Base-by-base conservation (phyloP, 2,888 invertebrate species). In the Leptopilina drosophilae region DNA sequence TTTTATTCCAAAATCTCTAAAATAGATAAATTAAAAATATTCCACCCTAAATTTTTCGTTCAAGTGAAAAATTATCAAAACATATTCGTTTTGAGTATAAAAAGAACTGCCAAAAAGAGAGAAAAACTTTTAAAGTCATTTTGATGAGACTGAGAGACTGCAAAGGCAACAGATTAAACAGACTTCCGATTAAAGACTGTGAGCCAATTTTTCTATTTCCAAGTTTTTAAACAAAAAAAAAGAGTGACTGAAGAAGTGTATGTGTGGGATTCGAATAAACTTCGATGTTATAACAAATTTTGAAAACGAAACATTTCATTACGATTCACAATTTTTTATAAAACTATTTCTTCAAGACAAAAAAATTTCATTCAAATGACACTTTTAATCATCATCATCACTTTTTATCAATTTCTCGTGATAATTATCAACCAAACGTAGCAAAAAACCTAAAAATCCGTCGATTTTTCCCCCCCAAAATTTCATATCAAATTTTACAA, bases 131-230 rank as follows among this genome's bases (percentile, higher is more conserved):
- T 40, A 56, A 40, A 59, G 64, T 65, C 33, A 65, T 77, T 26
- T 64, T 26, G n/a, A 33, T 56, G 76, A 80, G 82, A 82, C 81
- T 79, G 81, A 81, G 73, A 81, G 77, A 79, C 80, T 77, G 80
- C 81, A 79, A 66, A 76, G 78, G 66, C 76, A 78, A 78, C 67
- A 56, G 76, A 76, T 76, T 42, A 76, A 67, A 78, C 76, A 53
- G 80, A 83, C 83, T 86, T 85, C 84, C 84, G 82, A 84, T 81
- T 78, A 87, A 33, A 87, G 86, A 85, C 85, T 87, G 87, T 83
- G 82, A 84, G 83, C 82, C 79, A 65, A 78, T 76, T 66, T 77
- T 64, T 77, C 20, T 80, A 84, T 82, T 83, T 76, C 62, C 42
- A 6, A 33, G 42, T 42, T 42, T 42, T 78, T 75, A 80, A 77